A percentile compares a stretch with the other conserved stretches of the same genome.
These are phyloP conservation scores for Amniataba percoides DNA, from an alignment of 2,797 vertebrate species.

Conservation along the genomic window DNA sequence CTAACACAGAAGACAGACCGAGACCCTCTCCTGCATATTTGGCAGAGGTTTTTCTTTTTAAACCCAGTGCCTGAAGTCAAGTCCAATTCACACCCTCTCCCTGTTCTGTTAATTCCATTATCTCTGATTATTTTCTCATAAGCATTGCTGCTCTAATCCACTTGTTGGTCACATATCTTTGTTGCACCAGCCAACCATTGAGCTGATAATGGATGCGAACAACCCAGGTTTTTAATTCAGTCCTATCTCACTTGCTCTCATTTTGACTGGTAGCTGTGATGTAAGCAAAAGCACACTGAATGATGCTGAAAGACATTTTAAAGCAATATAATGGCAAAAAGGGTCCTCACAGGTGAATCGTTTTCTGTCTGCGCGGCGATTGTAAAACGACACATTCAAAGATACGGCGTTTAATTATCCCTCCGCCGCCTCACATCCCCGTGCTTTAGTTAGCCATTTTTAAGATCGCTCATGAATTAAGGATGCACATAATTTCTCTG, in stretches of 20 bases:
- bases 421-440: conserved; percentile 7
- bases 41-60: conserved; percentile 41
- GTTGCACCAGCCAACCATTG: conserved; percentile 56
- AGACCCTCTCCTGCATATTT: conserved; percentile 40
- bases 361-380: conserved; percentile 16
- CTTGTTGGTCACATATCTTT: conserved; percentile 75
- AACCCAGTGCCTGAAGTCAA: conserved; percentile 62
- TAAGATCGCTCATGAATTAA: conserved; percentile 59
- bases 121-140: conserved; percentile 76
- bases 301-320: conserved; percentile 33
- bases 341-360: conserved; percentile 23
- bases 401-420: conserved; percentile 43
- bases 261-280: conserved; percentile 36
- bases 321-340: conserved; percentile 30
- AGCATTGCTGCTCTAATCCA: conserved; percentile 75
- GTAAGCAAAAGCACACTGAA: conserved; percentile 29
- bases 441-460: conserved; percentile 34
- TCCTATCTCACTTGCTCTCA: conserved; percentile 32
- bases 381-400: conserved; percentile 15
- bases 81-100: conserved; percentile 55
- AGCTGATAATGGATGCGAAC: conserved; percentile 64
- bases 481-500: conserved; percentile 70
- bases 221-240: conserved; percentile 60
- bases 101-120: conserved; percentile 74
- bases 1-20: conserved; percentile 41